Base-by-base conservation (phyloP, 2,113 vertebrate species). In the Dolichallabes microphthalmus region DNA sequence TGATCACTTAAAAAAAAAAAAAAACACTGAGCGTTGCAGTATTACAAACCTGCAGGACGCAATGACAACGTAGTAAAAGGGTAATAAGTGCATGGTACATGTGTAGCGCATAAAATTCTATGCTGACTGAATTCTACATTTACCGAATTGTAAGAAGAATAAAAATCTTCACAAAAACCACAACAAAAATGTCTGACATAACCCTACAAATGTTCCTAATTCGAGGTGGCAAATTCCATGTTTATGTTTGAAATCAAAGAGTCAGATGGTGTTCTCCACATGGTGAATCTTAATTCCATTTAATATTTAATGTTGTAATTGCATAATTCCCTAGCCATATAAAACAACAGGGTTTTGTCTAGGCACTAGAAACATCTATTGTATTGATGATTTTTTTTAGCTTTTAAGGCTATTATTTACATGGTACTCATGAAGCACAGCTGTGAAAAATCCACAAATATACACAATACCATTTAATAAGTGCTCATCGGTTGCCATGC, bases 401-500 rank as follows among this genome's bases (percentile, higher is more conserved):
- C 61, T 58, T 55, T 75, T 27, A 86, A 53, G 22, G 66, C 30
- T 75, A 75, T 66, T 82, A 86, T 81, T 76, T 75, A 86, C 69
- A 82, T 57, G n/a, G 75, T 58, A 69, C 58, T 61, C 63, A 52
- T 55, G 39, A 61, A 55, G 81, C 78, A 81, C 66, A 86, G 85
- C 77, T 85, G 84, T 66, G 50, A 57, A 58, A 71, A 88, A 88
- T 89, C 75, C 60, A 91, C 88, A 90, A 92, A 92, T 89, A 90
- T 90, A 91, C 93, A 93, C 92, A 91, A 91, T 91, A 89, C 87
- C 87, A 85, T 90, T 90, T 91, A 90, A 94, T 94, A 91, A 94
- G 90, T 91, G 89, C 85, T 82, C 92, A 91, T 92, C 90, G 90
- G 91, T 90, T 86, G 85, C 86, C 89, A 84, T 15, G 61, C 82